Evolutionary conservation across 2,113 vertebrate species (phyloP).

Genomic region (Cyrtonyx montezumae): DNA sequence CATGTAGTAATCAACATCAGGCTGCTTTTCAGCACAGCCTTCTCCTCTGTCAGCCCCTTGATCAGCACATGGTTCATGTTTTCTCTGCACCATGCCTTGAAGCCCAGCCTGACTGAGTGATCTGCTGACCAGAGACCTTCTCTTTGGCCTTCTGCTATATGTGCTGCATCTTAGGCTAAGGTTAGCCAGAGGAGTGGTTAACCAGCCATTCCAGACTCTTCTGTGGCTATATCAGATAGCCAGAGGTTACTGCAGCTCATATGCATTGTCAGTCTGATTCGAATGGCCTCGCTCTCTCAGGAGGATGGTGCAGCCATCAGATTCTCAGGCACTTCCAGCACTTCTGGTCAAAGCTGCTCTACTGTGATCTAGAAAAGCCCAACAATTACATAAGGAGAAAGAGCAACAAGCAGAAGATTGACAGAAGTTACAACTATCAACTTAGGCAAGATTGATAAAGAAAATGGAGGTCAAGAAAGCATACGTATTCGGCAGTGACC

Average conservation of each 20-base stretch:
- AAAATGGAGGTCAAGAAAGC: neutral
- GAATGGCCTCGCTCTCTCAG: neutral
- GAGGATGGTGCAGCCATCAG: neutral
- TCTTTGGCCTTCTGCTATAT: slow-evolving; percentile 5
- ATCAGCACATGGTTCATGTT: neutral
- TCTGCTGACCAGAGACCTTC: neutral
- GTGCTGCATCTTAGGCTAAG: neutral
- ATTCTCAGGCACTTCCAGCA: neutral
- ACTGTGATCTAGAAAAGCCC: neutral
- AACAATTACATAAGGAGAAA: neutral
- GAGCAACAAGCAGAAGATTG: neutral
- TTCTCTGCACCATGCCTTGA: neutral
- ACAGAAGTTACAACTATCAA: neutral
- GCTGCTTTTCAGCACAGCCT: neutral
- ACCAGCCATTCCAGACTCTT: accelerated
- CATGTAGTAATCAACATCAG: neutral
- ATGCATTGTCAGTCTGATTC: accelerated
- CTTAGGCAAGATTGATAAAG: neutral
- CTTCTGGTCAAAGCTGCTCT: neutral
- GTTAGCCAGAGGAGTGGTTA: accelerated
- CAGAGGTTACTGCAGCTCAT: neutral
- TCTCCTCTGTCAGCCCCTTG: neutral
- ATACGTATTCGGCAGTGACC: neutral
- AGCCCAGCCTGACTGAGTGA: neutral
- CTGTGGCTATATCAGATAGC: neutral